Conservation (phyloP, 2,888 invertebrate genomes). For the Baccha elongata region DNA sequence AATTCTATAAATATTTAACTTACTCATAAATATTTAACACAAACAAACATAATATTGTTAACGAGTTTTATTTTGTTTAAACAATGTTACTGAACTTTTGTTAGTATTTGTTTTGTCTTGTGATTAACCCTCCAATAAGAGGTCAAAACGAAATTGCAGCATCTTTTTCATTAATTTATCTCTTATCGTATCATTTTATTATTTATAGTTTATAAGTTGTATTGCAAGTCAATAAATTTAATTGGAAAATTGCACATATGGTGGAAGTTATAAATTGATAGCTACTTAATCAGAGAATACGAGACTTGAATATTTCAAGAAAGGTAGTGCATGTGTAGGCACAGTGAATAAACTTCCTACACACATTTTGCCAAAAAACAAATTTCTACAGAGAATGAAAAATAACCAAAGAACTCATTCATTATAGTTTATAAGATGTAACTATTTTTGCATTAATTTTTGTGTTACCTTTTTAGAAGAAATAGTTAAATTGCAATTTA, state of each 20-base stretch:
- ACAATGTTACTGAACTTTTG: background rate
- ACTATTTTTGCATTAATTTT: background rate
- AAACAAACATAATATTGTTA: background rate
- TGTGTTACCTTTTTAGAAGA: background rate
- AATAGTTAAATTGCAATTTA: background rate
- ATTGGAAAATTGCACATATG: conserved; percentile 8
- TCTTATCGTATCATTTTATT: background rate
- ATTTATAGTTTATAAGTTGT: conserved; percentile 15
- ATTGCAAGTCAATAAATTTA: conserved; percentile 4
- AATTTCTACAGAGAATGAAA: background rate
- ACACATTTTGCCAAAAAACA: conserved; percentile 10
- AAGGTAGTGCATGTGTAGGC: conserved; percentile 26
- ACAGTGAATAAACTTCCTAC: conserved; percentile 23
- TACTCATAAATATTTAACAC: background rate
- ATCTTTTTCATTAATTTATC: conserved; percentile 4
- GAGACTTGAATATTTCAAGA: background rate
- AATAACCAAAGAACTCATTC: conserved; percentile 13
- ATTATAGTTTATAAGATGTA: background rate
- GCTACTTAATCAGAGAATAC: background rate
- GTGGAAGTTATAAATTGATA: conserved; percentile 23
- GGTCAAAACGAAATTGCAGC: background rate
- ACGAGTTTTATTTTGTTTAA: conserved; percentile 10
- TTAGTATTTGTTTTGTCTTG: conserved; percentile 7
- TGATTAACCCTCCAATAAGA: conserved; percentile 12
- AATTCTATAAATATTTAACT: background rate